These are phyloP conservation scores for Nycteola revayana DNA, from an alignment of 2,888 invertebrate species.

Conservation along the genomic window DNA sequence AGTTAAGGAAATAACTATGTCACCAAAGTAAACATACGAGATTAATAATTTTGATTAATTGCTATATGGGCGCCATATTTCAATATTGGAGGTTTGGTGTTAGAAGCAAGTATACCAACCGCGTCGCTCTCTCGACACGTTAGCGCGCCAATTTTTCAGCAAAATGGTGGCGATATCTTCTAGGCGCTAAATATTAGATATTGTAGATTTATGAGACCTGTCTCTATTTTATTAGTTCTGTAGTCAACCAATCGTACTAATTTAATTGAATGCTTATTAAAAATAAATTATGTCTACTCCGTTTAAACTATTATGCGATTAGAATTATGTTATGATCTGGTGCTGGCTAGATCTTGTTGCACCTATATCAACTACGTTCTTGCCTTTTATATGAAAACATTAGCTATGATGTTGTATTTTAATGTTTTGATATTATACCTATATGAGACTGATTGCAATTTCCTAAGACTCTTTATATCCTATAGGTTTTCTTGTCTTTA, in stretches of 20 bases:
- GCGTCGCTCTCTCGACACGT: constrained; percentile 38
- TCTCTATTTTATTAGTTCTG: constrained; percentile 46
- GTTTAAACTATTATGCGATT: constrained; percentile 32
- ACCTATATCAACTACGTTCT: no score
- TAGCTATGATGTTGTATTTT: constrained; percentile 6
- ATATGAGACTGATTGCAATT: no score
- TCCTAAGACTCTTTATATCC: no score
- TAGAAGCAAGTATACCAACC: constrained; percentile 17
- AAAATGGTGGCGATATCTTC: constrained; percentile 46
- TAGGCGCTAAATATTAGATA: constrained; percentile 58
- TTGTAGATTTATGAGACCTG: constrained; percentile 50
- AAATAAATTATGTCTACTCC: constrained; percentile 41
- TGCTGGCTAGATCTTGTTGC: constrained; percentile 20
- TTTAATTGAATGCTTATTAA: constrained; percentile 41
- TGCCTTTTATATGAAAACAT: constrained; percentile 24
- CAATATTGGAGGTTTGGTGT: constrained; percentile 35
- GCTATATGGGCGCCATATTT: constrained; percentile 45
- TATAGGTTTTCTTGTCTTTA: no score
- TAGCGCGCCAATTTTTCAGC: constrained; percentile 54
- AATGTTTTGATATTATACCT: no score
- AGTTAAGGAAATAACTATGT: constrained; percentile 42
- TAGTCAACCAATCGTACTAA: constrained; percentile 26
- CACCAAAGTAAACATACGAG: constrained; percentile 43
- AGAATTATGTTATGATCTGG: constrained; percentile 34
- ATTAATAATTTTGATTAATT: constrained; percentile 41